Percentiles rank a stretch among this genome's conserved stretches.
Conservation (phyloP, 1,140 invertebrate species). For the Polypedilum vanderplanki region DNA sequence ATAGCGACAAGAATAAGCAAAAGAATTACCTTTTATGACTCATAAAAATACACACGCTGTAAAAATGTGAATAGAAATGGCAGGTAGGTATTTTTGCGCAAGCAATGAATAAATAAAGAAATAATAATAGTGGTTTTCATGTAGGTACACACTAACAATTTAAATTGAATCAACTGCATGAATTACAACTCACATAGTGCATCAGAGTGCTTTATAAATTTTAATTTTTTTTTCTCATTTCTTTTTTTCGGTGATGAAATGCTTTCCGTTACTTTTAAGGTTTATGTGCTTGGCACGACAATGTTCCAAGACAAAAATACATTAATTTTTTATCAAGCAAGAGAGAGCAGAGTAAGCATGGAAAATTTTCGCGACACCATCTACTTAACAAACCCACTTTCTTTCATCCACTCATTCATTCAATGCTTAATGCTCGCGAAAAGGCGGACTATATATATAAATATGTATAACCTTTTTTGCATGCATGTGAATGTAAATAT, state of each 20-base stretch:
- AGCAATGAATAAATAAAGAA: not conserved
- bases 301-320: not conserved
- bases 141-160: no score
- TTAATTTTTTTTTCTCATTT: not conserved
- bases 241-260: not conserved
- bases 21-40: constrained; percentile 9
- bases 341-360: no score
- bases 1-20: not conserved
- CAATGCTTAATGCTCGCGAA: no score
- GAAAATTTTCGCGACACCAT: not conserved
- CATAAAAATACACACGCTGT: not conserved
- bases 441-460: no score
- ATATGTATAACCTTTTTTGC: no score
- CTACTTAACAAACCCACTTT: not conserved
- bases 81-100: not conserved
- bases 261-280: not conserved
- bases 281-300: not conserved
- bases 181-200: not conserved
- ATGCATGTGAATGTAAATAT: no score
- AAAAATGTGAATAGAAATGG: constrained; percentile 4
- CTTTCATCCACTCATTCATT: no score
- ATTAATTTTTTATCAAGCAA: not conserved
- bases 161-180: not conserved
- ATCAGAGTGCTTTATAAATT: not conserved
- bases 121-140: no score